Conservation (phyloP, 2,113 vertebrate species). For the Perognathus longimembris region DNA sequence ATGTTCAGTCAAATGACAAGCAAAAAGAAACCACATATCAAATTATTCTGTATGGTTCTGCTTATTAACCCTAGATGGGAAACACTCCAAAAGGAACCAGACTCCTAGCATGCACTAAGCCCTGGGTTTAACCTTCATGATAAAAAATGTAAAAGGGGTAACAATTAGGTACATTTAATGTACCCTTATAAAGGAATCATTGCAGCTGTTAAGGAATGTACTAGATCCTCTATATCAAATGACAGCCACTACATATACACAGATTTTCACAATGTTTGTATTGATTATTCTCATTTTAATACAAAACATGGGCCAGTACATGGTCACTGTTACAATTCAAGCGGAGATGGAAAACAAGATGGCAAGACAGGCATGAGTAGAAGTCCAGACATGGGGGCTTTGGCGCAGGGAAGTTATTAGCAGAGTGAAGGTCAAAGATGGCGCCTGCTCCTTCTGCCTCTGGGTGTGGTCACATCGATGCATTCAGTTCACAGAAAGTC, state of each 20-base stretch:
- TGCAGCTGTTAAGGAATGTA: neutral
- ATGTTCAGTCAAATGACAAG: neutral
- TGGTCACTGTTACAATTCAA: conserved; percentile 1
- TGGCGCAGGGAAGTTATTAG: neutral
- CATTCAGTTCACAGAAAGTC: neutral
- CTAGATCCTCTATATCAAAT: neutral
- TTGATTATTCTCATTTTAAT: neutral
- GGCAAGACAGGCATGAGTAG: neutral
- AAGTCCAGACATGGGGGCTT: neutral
- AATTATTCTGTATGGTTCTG: neutral
- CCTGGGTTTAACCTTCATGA: neutral
- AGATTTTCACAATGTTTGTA: neutral
- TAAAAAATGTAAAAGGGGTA: neutral
- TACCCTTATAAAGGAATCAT: neutral
- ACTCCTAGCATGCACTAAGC: neutral
- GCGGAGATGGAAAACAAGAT: neutral
- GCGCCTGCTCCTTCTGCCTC: rapidly evolving
- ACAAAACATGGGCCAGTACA: neutral
- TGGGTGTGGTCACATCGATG: rapidly evolving
- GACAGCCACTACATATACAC: neutral
- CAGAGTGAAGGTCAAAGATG: neutral
- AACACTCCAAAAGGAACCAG: neutral
- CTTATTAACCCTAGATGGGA: neutral
- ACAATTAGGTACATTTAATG: neutral
- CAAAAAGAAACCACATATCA: neutral